Evolutionary conservation across 2,113 vertebrate genomes (phyloP).

Genomic region (Hystrix brachyura): DNA sequence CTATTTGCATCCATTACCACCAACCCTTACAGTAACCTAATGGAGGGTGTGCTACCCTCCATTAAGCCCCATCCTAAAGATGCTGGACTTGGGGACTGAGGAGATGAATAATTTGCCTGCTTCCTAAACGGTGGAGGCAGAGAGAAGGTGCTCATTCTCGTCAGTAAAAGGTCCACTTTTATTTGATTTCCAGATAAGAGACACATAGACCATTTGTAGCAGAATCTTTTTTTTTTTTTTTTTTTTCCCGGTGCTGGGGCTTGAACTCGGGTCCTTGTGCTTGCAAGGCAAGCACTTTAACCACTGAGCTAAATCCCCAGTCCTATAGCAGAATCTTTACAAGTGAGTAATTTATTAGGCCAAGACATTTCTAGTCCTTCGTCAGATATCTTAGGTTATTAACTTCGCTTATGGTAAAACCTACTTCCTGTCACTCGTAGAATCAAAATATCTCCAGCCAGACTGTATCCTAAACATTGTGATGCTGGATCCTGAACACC

Average conservation of each 20-base stretch:
- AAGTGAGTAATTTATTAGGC: neutral
- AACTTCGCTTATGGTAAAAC: neutral
- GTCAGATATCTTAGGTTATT: neutral
- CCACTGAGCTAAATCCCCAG: no score
- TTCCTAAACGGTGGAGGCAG: neutral
- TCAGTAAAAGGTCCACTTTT: neutral
- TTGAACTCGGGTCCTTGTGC: no score
- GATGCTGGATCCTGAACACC: slow-evolving; percentile 57
- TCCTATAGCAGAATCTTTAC: slow-evolving; percentile 9
- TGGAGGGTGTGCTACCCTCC: neutral
- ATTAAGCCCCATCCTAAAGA: neutral
- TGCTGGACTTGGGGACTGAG: neutral
- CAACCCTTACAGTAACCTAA: neutral
- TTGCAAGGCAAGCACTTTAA: no score
- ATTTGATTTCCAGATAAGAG: slow-evolving; percentile 9
- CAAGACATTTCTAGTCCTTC: slow-evolving; percentile 45
- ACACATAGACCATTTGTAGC: neutral
- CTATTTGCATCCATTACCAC: neutral
- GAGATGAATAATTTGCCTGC: neutral
- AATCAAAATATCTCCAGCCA: slow-evolving; percentile 30
- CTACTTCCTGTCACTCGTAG: slow-evolving; percentile 47
- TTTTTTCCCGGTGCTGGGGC: no score
- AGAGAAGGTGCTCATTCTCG: neutral
- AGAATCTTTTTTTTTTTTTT: no score
- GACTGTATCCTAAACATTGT: neutral